Evolutionary conservation across 2,888 invertebrate genomes (phyloP).

Genomic region (Hemaris fuciformis): DNA sequence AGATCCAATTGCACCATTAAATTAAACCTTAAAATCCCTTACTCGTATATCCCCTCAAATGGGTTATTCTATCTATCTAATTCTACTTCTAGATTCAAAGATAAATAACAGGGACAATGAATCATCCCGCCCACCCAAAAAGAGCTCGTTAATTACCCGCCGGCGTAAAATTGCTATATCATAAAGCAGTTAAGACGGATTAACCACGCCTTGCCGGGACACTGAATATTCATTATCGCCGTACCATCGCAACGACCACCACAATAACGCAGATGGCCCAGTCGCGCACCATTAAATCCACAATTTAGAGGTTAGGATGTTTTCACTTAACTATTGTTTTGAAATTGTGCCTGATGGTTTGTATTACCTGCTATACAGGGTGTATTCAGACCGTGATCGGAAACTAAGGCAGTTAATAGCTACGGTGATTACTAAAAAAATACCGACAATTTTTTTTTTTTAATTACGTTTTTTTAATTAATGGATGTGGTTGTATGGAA

Average conservation of each 20-base stretch:
- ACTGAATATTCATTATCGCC: neutral
- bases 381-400: too few species aligned
- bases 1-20: neutral
- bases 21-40: neutral
- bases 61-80: neutral
- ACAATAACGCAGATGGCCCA: constrained; percentile 2
- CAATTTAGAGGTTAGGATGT: neutral
- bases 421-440: too few species aligned
- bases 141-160: constrained; percentile 5
- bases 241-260: neutral
- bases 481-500: too few species aligned
- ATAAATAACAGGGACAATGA: constrained; percentile 8
- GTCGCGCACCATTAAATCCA: neutral
- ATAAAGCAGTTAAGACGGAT: constrained; percentile 9
- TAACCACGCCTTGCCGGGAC: neutral
- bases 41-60: neutral
- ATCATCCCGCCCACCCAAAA: neutral
- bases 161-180: constrained; percentile 11
- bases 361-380: too few species aligned
- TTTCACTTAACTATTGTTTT: neutral
- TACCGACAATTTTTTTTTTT: too few species aligned
- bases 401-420: too few species aligned
- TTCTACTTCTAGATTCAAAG: neutral
- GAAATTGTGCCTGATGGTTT: neutral
- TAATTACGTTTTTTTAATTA: too few species aligned